These are phyloP conservation scores for Nomada flava DNA, from an alignment of 2,888 invertebrate genomes.

Conservation along the genomic window DNA sequence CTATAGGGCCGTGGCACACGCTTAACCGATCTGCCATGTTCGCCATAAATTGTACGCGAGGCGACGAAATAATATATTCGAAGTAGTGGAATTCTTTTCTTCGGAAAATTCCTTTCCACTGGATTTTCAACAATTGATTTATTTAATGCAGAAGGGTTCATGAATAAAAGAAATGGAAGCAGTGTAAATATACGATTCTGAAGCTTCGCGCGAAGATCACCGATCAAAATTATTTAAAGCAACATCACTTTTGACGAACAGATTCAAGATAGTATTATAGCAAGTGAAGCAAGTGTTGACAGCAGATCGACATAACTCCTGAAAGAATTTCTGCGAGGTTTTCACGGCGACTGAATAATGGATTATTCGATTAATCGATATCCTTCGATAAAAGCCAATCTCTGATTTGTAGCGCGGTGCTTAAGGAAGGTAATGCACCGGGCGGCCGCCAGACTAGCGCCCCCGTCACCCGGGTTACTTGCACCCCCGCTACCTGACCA, in stretches of 20 bases:
- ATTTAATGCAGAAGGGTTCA: background rate
- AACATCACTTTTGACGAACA: background rate
- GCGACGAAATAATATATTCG: conserved; percentile 24
- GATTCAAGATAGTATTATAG: background rate
- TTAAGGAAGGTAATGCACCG: too few relatives aligned
- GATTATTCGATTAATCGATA: too few relatives aligned
- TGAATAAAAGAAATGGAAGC: background rate
- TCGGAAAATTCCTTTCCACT: too few relatives aligned
- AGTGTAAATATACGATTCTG: background rate
- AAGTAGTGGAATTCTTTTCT: background rate
- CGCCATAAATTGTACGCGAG: conserved; percentile 40
- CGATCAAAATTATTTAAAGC: background rate
- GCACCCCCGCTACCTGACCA: too few relatives aligned
- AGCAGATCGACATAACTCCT: background rate
- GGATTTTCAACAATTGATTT: background rate
- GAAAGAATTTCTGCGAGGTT: background rate
- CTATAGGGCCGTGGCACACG: conserved; percentile 8
- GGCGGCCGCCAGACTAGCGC: too few relatives aligned
- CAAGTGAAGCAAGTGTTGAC: too few relatives aligned
- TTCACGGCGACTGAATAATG: background rate
- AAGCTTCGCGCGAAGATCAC: background rate
- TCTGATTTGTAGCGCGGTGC: too few relatives aligned
- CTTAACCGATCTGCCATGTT: conserved; percentile 13
- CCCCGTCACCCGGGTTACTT: too few relatives aligned
- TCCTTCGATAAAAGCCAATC: background rate